These are phyloP conservation scores for Drosophila tripunctata DNA, from an alignment of 2,888 invertebrate genomes.

Conservation along the genomic window DNA sequence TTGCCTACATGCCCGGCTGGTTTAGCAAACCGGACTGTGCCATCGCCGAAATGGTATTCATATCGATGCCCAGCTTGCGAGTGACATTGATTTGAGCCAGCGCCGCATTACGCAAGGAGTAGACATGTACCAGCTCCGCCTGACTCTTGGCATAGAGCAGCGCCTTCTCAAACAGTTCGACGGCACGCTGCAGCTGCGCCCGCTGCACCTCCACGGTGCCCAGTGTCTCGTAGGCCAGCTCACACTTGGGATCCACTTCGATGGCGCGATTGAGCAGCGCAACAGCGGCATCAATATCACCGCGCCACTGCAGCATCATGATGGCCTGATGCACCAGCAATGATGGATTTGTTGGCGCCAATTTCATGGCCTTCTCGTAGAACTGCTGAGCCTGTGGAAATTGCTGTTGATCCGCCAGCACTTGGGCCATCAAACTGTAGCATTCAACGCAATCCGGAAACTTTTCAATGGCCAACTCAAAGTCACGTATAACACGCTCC, in stretches of 20 bases:
- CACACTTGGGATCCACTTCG: conserved; percentile 95
- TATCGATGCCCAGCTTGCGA: conserved; percentile 89
- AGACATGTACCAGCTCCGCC: conserved; percentile 95
- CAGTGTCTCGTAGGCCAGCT: conserved; percentile 97
- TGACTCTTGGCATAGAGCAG: conserved; percentile 93
- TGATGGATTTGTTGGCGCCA: conserved; percentile 93
- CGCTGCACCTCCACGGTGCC: conserved; percentile 97
- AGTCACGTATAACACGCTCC: conserved; percentile 88
- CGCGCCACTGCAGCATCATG: conserved; percentile 93
- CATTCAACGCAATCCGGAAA: conserved; percentile 95
- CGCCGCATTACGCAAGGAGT: conserved; percentile 95
- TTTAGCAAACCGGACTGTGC: conserved; percentile 67
- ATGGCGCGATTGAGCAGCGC: conserved; percentile 92
- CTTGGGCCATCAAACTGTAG: conserved; percentile 95
- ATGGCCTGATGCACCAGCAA: conserved; percentile 94
- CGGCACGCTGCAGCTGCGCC: conserved; percentile 92
- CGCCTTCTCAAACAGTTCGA: conserved; percentile 95
- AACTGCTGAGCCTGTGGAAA: conserved; percentile 92
- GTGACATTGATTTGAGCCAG: conserved; percentile 94
- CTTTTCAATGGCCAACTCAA: conserved; percentile 90
- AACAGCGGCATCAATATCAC: conserved; percentile 91
- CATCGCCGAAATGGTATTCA: conserved; percentile 82
- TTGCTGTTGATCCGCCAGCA: conserved; percentile 92
- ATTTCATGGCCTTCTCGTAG: conserved; percentile 91
- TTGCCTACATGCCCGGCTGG: conserved; percentile 42